Conservation (phyloP, 2,113 vertebrate species). For the Serilophus lunatus region DNA sequence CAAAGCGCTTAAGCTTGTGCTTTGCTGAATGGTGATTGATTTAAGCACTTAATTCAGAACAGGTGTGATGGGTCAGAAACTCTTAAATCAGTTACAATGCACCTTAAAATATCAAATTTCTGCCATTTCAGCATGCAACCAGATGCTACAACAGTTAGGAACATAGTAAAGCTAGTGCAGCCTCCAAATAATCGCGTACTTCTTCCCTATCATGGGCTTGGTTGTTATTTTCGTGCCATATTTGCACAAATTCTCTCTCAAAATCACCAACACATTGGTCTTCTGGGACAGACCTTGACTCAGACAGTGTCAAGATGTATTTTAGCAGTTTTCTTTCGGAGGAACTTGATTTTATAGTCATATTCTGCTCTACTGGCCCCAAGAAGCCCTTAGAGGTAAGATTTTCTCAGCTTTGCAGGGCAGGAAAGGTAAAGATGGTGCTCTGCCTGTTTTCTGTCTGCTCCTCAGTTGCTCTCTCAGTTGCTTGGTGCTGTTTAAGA, state of each 20-base stretch:
- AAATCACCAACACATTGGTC: not conserved
- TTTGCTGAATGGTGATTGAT: constrained; percentile 12
- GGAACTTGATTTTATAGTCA: not conserved
- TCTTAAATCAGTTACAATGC: not conserved
- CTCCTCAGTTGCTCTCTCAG: not conserved
- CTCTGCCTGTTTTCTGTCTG: not conserved
- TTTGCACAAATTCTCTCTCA: not conserved
- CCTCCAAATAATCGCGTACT: not conserved
- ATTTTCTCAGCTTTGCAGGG: not conserved
- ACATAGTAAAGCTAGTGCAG: not conserved
- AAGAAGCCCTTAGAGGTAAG: not conserved
- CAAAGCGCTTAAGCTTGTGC: not conserved
- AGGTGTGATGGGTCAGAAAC: constrained; percentile 12
- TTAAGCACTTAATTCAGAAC: not conserved
- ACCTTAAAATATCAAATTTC: constrained; percentile 29
- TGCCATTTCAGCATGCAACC: not conserved
- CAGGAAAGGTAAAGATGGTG: not conserved
- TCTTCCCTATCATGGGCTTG: not conserved
- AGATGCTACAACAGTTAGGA: not conserved
- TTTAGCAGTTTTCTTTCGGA: not conserved
- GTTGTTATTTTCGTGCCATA: not conserved
- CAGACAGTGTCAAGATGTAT: not conserved
- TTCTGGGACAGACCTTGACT: not conserved
- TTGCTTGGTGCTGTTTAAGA: not conserved
- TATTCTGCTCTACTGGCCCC: not conserved